These are phyloP conservation scores for Brotula barbata DNA, from an alignment of 2,797 vertebrate species.

Conservation along the genomic window DNA sequence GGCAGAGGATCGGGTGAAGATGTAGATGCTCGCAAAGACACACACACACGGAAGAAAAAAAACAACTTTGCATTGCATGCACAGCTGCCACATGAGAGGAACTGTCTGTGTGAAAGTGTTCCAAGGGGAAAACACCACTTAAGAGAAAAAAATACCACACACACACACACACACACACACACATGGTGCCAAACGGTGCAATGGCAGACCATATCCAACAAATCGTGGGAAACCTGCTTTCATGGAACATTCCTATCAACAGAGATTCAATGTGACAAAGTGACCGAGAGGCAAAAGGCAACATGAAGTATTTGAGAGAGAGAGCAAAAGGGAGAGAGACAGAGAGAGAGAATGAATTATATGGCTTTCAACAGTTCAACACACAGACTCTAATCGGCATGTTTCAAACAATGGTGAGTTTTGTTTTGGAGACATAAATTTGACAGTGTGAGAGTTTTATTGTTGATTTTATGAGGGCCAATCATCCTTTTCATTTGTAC, in stretches of 20 bases:
- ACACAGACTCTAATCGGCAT: no score
- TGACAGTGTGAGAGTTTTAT: no score
- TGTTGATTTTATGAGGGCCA: no score
- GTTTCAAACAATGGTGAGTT: no score
- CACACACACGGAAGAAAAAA: conserved; percentile 13
- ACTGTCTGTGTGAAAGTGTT: conserved; percentile 61
- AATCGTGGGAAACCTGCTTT: no score
- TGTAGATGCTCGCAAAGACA: conserved; percentile 4
- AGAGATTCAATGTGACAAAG: no score
- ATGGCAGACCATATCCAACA: no score
- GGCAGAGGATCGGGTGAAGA: conserved; percentile 1
- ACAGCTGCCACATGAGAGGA: conserved; percentile 57
- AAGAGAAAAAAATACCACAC: conserved; percentile 30
- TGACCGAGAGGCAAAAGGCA: no score
- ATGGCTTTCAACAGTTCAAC: neutral
- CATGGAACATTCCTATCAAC: no score
- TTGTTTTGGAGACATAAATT: no score
- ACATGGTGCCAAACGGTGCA: conserved; percentile 9
- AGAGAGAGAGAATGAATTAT: neutral
- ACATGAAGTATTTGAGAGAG: neutral
- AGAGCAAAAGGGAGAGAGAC: neutral
- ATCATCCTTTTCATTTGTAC: no score
- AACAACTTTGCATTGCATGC: conserved; percentile 9
- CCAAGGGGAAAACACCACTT: conserved; percentile 56
- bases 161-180: conserved; percentile 25